A percentile compares a stretch with the other conserved stretches of the same genome.
phyloP scores from a whole-genome alignment of 2,888 invertebrate species.

The Eurois occulta region DNA sequence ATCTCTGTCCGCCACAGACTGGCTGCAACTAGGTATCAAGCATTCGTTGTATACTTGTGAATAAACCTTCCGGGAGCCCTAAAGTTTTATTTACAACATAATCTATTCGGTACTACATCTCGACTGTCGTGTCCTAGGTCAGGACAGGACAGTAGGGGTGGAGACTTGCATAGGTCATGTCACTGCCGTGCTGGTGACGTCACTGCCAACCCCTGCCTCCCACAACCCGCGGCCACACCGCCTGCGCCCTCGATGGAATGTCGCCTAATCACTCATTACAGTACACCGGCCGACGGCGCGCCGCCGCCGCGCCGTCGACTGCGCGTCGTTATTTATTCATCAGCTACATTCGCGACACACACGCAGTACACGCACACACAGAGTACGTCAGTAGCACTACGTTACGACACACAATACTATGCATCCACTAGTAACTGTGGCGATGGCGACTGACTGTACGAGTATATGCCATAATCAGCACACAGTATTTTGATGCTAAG shows the following conservation, averaged over 20 bases:
- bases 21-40: background rate
- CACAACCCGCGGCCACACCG: no score
- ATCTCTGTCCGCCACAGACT: background rate
- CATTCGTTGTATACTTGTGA: background rate
- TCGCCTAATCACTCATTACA: constrained; percentile 55
- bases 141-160: background rate
- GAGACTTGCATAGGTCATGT: background rate
- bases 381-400: background rate
- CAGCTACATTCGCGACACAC: constrained; percentile 35
- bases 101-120: background rate
- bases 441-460: background rate
- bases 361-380: constrained; percentile 13
- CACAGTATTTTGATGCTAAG: background rate
- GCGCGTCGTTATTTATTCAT: constrained; percentile 43
- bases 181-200: constrained; percentile 11
- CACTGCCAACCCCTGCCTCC: background rate
- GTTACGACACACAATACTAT: constrained; percentile 3
- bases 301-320: background rate
- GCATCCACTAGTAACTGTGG: background rate
- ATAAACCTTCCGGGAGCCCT: background rate
- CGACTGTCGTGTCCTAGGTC: background rate
- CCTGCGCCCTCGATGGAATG: constrained; percentile 47
- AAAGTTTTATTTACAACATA: background rate
- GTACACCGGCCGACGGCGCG: background rate
- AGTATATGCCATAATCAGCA: background rate